Conservation (phyloP, 2,113 vertebrate genomes). For the Caranx melampygus region DNA sequence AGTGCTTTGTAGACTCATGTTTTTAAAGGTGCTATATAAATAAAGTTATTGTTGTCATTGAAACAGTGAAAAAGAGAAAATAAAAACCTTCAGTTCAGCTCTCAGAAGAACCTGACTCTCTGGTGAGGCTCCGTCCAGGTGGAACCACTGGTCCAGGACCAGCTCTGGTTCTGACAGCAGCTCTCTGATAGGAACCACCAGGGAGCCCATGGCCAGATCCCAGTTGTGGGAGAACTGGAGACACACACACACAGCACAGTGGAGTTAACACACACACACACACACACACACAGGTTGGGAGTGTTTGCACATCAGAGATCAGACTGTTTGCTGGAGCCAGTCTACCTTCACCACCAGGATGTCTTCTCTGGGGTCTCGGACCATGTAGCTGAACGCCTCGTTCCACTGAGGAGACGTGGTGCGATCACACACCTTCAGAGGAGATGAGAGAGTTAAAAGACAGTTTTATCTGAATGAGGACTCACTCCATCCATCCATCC, state of each 20-base stretch:
- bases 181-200: slow-evolving; percentile 87
- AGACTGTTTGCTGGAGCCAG: neutral
- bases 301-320: neutral
- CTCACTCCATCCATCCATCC: neutral
- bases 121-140: slow-evolving; percentile 82
- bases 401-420: slow-evolving; percentile 87
- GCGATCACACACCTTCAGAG: slow-evolving; percentile 84
- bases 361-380: slow-evolving; percentile 87
- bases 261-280: slow-evolving; percentile 17
- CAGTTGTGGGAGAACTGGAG: slow-evolving; percentile 82
- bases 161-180: slow-evolving; percentile 85
- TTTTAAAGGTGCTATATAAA: too few relatives aligned
- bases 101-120: slow-evolving; percentile 88
- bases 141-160: slow-evolving; percentile 89
- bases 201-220: slow-evolving; percentile 82
- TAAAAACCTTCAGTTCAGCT: slow-evolving; percentile 87
- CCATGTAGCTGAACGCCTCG: slow-evolving; percentile 88
- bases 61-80: neutral
- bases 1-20: too few relatives aligned
- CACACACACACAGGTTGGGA: slow-evolving; percentile 4
- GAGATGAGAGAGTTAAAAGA: slow-evolving; percentile 1
- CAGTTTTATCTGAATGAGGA: neutral
- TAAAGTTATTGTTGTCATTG: too few relatives aligned
- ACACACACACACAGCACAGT: slow-evolving; percentile 11
- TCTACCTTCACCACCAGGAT: slow-evolving; percentile 88